A percentile compares a stretch with the other conserved stretches of the same genome.
phyloP scores from a whole-genome alignment of 1,140 invertebrate genomes.

The Polypedilum vanderplanki region DNA sequence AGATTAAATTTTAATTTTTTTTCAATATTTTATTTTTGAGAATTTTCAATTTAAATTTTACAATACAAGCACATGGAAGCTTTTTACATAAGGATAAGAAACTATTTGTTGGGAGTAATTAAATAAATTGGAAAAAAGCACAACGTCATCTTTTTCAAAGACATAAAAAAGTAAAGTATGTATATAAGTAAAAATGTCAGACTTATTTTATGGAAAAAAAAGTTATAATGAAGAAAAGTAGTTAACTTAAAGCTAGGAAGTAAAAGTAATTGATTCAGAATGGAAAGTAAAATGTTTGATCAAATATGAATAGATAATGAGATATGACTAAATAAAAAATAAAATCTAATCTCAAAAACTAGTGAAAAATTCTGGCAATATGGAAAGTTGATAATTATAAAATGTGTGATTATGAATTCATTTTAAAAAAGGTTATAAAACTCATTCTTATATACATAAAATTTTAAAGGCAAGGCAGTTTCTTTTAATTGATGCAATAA shows the following conservation, averaged over 20 bases:
- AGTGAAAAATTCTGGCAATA: too few relatives aligned
- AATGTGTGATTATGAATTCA: too few relatives aligned
- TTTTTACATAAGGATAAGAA: conserved; percentile 5
- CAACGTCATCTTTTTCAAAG: too few relatives aligned
- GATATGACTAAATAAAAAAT: too few relatives aligned
- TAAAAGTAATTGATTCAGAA: not conserved
- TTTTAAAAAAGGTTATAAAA: too few relatives aligned
- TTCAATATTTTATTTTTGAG: not conserved
- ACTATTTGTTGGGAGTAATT: not conserved
- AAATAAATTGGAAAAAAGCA: not conserved
- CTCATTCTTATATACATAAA: too few relatives aligned
- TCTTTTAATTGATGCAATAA: too few relatives aligned
- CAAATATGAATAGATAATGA: not conserved
- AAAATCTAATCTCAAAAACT: too few relatives aligned
- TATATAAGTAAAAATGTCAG: conserved; percentile 6
- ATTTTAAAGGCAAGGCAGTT: too few relatives aligned
- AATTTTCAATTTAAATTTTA: not conserved
- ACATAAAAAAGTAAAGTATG: not conserved
- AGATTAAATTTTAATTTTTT: conserved; percentile 31
- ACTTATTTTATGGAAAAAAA: not conserved
- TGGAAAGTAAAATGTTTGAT: not conserved
- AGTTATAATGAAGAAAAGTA: too few relatives aligned
- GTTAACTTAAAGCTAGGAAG: too few relatives aligned
- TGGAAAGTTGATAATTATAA: too few relatives aligned
- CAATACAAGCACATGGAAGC: not conserved